Percentiles rank a stretch among this genome's conserved stretches.
These are phyloP conservation scores for Agrypnus murinus DNA, from an alignment of 2,888 invertebrate genomes.

Conservation along the genomic window DNA sequence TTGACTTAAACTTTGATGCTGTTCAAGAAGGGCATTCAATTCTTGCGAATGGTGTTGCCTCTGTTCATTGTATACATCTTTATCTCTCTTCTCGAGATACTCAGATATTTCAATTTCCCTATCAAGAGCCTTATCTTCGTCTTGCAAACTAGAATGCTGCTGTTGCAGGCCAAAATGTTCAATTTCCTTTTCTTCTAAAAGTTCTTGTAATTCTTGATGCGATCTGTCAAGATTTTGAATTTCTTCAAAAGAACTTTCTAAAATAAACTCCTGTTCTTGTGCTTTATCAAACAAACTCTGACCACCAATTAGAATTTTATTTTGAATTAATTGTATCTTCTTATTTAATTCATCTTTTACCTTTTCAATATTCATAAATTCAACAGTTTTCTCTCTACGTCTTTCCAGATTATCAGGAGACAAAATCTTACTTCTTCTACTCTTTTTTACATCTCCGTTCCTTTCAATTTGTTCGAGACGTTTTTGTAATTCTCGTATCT, in stretches of 20 bases:
- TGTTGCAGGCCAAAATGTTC: constrained; percentile 95
- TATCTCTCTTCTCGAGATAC: constrained; percentile 88
- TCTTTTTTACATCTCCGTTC: constrained; percentile 1
- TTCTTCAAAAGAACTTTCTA: constrained; percentile 91
- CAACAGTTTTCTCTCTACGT: constrained; percentile 58
- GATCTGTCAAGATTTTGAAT: constrained; percentile 84
- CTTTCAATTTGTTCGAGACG: constrained; percentile 17
- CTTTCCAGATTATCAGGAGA: background rate
- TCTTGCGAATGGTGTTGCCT: constrained; percentile 97
- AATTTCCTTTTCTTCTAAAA: constrained; percentile 91
- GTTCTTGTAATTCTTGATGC: constrained; percentile 87
- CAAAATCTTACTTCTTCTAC: background rate
- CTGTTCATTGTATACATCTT: constrained; percentile 88
- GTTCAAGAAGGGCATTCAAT: constrained; percentile 96
- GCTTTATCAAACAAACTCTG: constrained; percentile 98
- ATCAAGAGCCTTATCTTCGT: constrained; percentile 93
- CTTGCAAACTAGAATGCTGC: constrained; percentile 94
- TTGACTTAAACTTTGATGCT: constrained; percentile 89
- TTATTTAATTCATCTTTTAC: constrained; percentile 87
- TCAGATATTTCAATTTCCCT: constrained; percentile 93
- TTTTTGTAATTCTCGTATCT: constrained; percentile 80
- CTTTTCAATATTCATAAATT: constrained; percentile 21
- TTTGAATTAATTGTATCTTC: constrained; percentile 92
- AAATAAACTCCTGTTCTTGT: constrained; percentile 90
- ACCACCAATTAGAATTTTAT: constrained; percentile 97